Conservation (phyloP, 2,888 invertebrate genomes). For the Glyphotaelius pellucidus region DNA sequence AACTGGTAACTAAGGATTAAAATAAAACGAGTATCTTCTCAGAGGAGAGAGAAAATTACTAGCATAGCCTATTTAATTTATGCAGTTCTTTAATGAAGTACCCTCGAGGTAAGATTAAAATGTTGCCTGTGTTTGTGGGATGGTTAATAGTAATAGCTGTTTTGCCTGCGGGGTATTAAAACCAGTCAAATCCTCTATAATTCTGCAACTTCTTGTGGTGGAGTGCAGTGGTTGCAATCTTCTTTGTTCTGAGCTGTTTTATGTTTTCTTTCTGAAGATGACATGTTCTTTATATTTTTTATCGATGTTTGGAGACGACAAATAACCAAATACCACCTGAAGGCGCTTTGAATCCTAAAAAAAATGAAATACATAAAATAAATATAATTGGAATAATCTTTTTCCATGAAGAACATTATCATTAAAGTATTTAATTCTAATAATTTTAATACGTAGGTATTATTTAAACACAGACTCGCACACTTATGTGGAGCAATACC, state of each 20-base stretch:
- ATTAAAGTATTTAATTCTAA: no score
- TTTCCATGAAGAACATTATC: no score
- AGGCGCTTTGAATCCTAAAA: background rate
- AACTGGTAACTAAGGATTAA: background rate
- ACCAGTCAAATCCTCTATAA: background rate
- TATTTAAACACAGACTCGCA: no score
- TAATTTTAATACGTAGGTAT: no score
- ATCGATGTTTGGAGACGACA: background rate
- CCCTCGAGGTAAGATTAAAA: background rate
- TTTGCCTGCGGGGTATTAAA: background rate
- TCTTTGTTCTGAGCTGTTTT: background rate
- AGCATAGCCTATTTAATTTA: background rate
- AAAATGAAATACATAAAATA: no score
- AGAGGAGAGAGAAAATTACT: background rate
- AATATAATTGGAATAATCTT: no score
- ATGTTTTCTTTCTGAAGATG: background rate
- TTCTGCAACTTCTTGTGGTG: background rate
- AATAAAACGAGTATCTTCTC: background rate
- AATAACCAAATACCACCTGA: background rate
- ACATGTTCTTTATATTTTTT: background rate
- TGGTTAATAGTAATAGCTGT: background rate
- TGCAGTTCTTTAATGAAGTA: background rate
- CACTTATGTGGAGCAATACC: background rate
- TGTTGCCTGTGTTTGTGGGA: background rate
- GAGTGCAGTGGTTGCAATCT: background rate